These are phyloP conservation scores for Callimorpha dominula DNA, from an alignment of 2,888 invertebrate genomes.

Conservation along the genomic window DNA sequence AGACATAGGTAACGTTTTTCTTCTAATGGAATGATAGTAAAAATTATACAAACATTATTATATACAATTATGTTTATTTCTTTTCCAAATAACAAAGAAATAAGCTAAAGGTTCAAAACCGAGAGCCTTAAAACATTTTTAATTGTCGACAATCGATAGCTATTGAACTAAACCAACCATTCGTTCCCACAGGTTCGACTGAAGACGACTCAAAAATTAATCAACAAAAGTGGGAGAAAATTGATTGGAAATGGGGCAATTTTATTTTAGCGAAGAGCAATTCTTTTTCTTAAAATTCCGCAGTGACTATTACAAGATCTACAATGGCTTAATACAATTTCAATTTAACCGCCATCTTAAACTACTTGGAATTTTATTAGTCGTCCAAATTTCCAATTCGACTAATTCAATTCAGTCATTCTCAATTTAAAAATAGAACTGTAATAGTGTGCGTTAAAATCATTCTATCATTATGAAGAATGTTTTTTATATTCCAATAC, in stretches of 20 bases:
- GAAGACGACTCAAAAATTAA: conserved; percentile 25
- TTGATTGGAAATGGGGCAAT: not conserved
- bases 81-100: conserved; percentile 83
- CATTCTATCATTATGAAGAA: not conserved
- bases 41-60: conserved; percentile 55
- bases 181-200: conserved; percentile 30
- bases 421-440: conserved; percentile 2
- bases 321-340: not conserved
- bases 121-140: conserved; percentile 69
- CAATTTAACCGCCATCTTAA: not conserved
- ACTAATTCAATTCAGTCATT: not conserved
- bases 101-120: conserved; percentile 83
- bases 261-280: not conserved
- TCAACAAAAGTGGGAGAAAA: not conserved
- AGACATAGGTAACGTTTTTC: too few species aligned
- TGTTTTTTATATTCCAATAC: not conserved
- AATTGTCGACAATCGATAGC: conserved; percentile 61
- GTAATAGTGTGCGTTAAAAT: conserved; percentile 7
- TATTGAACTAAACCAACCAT: conserved; percentile 49
- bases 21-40: not conserved
- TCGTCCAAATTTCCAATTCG: not conserved
- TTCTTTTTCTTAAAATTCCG: not conserved
- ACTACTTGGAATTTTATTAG: not conserved
- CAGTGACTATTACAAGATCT: conserved; percentile 3
- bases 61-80: conserved; percentile 83